Conservation (phyloP, 2,113 vertebrate genomes). For the Ciconia boyciana region DNA sequence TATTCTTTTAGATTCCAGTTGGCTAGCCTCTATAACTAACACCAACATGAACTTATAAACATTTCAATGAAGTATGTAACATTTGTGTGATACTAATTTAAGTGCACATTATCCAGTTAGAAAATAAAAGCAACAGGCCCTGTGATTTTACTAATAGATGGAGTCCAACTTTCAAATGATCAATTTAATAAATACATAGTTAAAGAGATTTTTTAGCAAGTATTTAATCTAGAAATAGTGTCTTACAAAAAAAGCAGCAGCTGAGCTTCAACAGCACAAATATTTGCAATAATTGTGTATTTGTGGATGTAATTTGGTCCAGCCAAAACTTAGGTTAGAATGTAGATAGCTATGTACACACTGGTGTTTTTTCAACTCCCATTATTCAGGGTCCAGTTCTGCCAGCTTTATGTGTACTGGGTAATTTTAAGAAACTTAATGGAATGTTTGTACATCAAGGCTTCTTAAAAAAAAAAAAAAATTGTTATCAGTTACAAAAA, state of each 20-base stretch:
- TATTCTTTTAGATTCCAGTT: not conserved
- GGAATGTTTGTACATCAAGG: not conserved
- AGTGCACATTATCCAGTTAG: not conserved
- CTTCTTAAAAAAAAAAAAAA: not conserved
- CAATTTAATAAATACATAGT: not conserved
- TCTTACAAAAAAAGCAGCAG: not conserved
- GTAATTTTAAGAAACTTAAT: not conserved
- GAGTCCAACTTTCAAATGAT: not conserved
- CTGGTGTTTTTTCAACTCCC: not conserved
- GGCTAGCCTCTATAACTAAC: not conserved
- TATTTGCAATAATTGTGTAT: not conserved
- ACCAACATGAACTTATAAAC: not conserved
- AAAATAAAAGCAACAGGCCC: not conserved
- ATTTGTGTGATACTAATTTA: not conserved
- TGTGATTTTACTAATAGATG: not conserved
- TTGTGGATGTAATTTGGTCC: not conserved
- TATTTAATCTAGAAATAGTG: not conserved
- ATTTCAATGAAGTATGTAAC: not conserved
- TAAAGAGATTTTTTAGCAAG: not conserved
- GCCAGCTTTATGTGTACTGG: not conserved
- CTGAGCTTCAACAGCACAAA: not conserved
- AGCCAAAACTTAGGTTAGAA: not conserved
- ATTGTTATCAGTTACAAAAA: not conserved
- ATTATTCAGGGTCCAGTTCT: not conserved
- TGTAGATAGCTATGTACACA: not conserved